These are phyloP conservation scores for Cheirogaleus major DNA, from an alignment of 2,797 vertebrate species.

Conservation along the genomic window DNA sequence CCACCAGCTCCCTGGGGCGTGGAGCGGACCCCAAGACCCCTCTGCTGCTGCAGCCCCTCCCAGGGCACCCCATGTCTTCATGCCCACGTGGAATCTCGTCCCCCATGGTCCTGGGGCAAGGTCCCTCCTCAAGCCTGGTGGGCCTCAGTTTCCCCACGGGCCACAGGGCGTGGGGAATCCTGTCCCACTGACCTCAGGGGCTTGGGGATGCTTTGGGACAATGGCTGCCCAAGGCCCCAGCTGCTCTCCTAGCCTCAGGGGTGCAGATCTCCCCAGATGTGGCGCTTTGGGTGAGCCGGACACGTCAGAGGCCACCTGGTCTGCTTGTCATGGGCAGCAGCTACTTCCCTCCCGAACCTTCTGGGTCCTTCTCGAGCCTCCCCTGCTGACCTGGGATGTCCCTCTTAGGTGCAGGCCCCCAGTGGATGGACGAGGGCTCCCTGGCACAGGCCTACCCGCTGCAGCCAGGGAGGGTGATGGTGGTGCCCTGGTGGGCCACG, in stretches of 20 bases:
- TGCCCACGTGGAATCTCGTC: neutral
- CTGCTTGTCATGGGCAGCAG: rapidly evolving
- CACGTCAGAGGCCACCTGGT: neutral
- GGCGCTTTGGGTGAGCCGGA: neutral
- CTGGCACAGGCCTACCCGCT: rapidly evolving
- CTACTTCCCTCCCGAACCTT: too few species aligned
- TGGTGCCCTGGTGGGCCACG: neutral
- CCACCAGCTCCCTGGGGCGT: neutral
- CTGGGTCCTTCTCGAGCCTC: neutral
- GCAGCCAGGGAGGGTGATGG: rapidly evolving
- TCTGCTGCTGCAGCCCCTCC: neutral
- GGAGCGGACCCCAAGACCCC: neutral
- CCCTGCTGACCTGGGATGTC: neutral
- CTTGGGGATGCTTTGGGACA: neutral
- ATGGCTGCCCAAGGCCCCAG: neutral
- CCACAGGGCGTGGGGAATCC: neutral
- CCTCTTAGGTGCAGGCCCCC: rapidly evolving
- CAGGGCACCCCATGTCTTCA: neutral
- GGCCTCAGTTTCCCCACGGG: neutral
- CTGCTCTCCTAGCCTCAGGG: neutral
- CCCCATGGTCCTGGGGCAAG: neutral
- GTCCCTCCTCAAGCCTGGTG: neutral
- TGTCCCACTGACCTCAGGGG: neutral
- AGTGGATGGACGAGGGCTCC: neutral
- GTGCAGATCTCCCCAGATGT: rapidly evolving